These are phyloP conservation scores for Bolborhynchus lineola DNA, from an alignment of 2,113 vertebrate species.

Conservation along the genomic window DNA sequence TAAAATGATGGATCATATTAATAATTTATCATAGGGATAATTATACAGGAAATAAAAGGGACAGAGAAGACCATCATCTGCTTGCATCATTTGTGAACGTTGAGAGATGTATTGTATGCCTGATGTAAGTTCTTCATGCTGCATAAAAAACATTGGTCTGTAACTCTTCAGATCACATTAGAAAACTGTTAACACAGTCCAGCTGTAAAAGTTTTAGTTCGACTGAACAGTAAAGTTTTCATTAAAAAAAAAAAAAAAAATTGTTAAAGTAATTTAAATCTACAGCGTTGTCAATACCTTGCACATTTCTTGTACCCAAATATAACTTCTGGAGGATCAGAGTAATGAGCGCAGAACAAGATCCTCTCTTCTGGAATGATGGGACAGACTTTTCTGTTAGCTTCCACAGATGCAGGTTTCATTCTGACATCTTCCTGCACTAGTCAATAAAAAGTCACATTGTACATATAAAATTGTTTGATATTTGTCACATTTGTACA, in stretches of 20 bases:
- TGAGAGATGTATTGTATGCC: background rate
- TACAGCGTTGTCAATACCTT: background rate
- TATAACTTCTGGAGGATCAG: background rate
- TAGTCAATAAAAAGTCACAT: background rate
- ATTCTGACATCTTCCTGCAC: background rate
- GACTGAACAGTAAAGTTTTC: background rate
- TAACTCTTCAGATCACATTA: background rate
- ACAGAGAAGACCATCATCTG: background rate
- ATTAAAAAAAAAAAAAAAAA: background rate
- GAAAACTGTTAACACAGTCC: background rate
- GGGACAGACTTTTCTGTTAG: background rate
- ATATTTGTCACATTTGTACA: accelerated
- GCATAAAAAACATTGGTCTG: background rate
- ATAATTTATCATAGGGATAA: conserved; percentile 47
- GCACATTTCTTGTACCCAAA: background rate
- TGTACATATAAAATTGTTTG: background rate
- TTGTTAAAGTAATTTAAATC: background rate
- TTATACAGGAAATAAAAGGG: conserved; percentile 41
- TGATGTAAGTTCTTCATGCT: background rate
- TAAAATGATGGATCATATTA: conserved; percentile 30
- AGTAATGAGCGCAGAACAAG: background rate
- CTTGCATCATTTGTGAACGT: background rate
- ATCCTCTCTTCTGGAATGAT: background rate
- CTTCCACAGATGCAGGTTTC: background rate
- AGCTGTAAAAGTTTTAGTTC: background rate